phyloP scores from a whole-genome alignment of 2,797 vertebrate species.

The Morus bassanus region DNA sequence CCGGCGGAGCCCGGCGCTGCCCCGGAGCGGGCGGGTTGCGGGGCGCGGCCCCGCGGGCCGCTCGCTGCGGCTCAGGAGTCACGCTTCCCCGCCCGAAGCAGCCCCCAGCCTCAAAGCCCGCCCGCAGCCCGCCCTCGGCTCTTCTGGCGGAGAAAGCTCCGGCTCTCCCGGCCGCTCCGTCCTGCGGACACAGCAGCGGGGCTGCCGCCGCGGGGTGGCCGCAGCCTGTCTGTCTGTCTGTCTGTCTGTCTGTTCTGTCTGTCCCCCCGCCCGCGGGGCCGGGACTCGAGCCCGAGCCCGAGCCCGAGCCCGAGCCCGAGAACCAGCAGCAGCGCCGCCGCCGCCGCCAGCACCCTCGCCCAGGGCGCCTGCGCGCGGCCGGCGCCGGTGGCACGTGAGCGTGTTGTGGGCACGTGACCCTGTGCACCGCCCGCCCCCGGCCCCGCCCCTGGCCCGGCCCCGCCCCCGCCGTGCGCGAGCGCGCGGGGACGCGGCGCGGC shows the following conservation, averaged over 20 bases:
- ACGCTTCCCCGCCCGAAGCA: neutral
- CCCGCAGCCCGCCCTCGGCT: neutral
- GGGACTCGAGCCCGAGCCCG: no score
- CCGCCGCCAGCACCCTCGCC: neutral
- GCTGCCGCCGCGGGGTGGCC: neutral
- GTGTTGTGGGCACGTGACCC: conserved; percentile 74
- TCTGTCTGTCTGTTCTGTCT: no score
- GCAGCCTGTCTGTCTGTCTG: no score
- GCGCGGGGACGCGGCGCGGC: conserved; percentile 6
- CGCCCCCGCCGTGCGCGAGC: neutral
- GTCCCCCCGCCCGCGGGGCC: neutral
- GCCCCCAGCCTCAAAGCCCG: no score
- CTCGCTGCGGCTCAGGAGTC: neutral
- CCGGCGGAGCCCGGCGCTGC: no score
- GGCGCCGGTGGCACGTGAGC: conserved; percentile 55
- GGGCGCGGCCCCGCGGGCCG: neutral
- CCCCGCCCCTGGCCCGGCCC: neutral
- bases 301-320: no score
- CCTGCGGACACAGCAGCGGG: no score
- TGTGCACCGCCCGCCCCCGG: no score
- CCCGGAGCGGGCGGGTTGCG: neutral
- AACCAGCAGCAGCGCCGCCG: neutral
- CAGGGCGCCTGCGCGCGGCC: neutral
- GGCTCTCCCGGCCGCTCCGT: neutral
- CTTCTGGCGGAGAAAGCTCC: neutral